Conservation (phyloP, 2,797 vertebrate genomes). For the Pangasius sanitwongsei region DNA sequence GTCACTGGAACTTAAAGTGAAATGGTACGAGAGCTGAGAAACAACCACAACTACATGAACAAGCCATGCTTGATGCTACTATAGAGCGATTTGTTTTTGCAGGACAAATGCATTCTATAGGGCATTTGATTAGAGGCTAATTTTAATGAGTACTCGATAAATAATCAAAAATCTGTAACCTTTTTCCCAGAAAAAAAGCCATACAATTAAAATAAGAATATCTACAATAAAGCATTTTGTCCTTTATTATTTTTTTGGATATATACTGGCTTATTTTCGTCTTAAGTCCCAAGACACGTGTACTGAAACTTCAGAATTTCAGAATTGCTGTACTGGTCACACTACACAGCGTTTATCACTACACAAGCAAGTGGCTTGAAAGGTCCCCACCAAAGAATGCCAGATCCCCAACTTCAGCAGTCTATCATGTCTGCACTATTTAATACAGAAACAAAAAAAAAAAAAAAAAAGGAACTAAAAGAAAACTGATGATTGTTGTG, state of each 20-base stretch:
- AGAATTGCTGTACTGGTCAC: background rate
- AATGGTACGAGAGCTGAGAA: background rate
- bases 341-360: background rate
- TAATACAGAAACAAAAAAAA: background rate
- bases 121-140: background rate
- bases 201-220: background rate
- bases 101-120: background rate
- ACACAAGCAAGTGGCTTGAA: background rate
- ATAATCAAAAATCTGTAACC: background rate
- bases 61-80: background rate
- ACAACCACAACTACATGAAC: background rate
- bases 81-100: background rate
- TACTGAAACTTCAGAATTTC: background rate
- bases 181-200: background rate
- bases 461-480: background rate
- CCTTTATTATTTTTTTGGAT: too few relatives aligned
- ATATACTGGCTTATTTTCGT: background rate
- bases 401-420: background rate
- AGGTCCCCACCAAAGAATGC: background rate
- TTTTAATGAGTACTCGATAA: background rate
- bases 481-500: background rate
- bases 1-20: background rate
- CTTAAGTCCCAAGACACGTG: background rate
- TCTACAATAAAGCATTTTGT: too few relatives aligned
- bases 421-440: background rate